phyloP scores from a whole-genome alignment of 1,140 invertebrate species.

The Antheraea pernyi region DNA sequence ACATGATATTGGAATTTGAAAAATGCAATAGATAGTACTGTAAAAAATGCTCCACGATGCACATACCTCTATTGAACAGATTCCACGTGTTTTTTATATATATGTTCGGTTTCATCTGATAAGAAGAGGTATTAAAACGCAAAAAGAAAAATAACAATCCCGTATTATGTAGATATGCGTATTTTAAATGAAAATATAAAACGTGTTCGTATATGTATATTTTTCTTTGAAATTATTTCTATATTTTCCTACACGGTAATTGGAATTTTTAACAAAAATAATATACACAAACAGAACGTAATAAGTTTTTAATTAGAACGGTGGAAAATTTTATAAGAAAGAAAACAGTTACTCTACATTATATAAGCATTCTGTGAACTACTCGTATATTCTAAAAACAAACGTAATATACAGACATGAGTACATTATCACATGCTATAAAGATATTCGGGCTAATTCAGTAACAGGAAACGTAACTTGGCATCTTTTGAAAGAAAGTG shows the following conservation, averaged over 20 bases:
- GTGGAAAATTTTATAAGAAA: constrained; percentile 1
- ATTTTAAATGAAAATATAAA: not conserved
- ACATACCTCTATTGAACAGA: constrained; percentile 12
- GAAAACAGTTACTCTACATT: not conserved
- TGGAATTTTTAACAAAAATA: not conserved
- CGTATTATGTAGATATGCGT: not conserved
- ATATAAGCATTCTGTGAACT: too few relatives aligned
- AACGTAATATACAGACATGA: too few relatives aligned
- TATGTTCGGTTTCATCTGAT: constrained; percentile 14
- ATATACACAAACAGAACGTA: not conserved
- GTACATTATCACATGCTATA: too few relatives aligned
- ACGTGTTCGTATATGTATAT: not conserved
- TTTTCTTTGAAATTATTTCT: not conserved
- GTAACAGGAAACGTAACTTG: too few relatives aligned
- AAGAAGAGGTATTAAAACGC: not conserved
- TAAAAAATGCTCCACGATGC: constrained; percentile 16
- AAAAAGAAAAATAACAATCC: not conserved
- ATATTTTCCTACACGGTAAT: not conserved
- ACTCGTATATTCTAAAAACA: not conserved
- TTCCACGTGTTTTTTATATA: too few relatives aligned
- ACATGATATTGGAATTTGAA: constrained; percentile 19
- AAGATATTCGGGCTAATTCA: too few relatives aligned
- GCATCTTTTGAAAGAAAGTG: too few relatives aligned
- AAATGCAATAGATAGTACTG: constrained; percentile 23
- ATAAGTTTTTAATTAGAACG: not conserved